A percentile compares a stretch with the other conserved stretches of the same genome.
These are phyloP conservation scores for Chascanopsetta lugubris DNA, from an alignment of 2,113 vertebrate species.

Conservation along the genomic window DNA sequence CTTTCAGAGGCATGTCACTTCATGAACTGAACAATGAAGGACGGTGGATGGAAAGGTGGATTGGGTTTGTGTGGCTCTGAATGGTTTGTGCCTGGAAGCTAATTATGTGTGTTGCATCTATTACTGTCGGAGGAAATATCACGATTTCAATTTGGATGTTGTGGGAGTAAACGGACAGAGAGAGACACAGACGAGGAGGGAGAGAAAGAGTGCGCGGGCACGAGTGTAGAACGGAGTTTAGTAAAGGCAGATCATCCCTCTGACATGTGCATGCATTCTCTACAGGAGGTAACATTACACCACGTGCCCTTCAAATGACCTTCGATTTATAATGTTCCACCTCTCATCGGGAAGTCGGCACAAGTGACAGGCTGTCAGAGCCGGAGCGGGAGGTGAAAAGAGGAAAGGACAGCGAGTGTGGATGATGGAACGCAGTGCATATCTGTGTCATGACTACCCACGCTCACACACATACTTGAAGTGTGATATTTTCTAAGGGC, in stretches of 20 bases:
- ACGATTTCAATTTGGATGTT: no score
- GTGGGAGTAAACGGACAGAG: no score
- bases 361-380: slow-evolving; percentile 13
- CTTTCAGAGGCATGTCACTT: slow-evolving; percentile 43
- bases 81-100: not conserved
- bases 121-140: no score
- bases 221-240: no score
- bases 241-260: no score
- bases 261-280: no score
- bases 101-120: no score
- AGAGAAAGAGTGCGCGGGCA: no score
- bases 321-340: slow-evolving; percentile 21
- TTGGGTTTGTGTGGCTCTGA: not conserved
- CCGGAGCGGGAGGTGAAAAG: not conserved
- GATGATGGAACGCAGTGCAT: slow-evolving; percentile 3
- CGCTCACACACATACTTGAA: not conserved
- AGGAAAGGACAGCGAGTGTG: not conserved
- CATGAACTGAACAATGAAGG: slow-evolving; percentile 23
- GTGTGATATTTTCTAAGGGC: slow-evolving; percentile 34
- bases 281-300: slow-evolving; percentile 3
- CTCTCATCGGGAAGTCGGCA: not conserved
- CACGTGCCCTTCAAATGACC: slow-evolving; percentile 19
- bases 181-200: no score
- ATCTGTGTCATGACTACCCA: slow-evolving; percentile 3
- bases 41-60: not conserved